Percentiles rank a stretch among this genome's conserved stretches.
phyloP scores from a whole-genome alignment of 1,140 invertebrate genomes.

The Drosophila sturtevanti region DNA sequence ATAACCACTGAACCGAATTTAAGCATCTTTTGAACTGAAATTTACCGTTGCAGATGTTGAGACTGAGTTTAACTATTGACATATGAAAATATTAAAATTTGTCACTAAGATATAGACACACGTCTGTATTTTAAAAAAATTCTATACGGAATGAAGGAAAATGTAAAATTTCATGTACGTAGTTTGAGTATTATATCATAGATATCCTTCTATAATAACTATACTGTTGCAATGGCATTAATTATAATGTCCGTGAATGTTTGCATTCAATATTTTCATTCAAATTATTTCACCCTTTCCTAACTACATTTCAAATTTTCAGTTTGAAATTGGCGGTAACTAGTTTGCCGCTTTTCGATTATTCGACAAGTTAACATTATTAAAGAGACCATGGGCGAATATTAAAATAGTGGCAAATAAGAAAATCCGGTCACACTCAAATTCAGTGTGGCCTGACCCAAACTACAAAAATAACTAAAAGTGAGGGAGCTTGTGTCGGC shows the following conservation, averaged over 20 bases:
- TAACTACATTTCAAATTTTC: neutral
- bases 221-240: no score
- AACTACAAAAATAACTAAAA: neutral
- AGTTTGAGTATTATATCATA: no score
- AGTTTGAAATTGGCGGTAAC: neutral
- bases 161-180: no score
- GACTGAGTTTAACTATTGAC: neutral
- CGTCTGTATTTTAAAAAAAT: neutral
- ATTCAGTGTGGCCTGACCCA: neutral
- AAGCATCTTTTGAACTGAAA: conserved; percentile 24
- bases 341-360: neutral
- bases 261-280: no score
- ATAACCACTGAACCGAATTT: conserved; percentile 82
- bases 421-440: neutral
- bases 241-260: no score
- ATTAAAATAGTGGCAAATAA: neutral
- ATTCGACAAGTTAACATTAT: neutral
- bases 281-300: no score
- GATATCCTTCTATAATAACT: no score
- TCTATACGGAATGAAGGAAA: no score
- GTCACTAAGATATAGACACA: neutral
- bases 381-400: neutral
- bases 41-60: neutral
- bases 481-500: neutral
- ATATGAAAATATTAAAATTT: neutral